These are phyloP conservation scores for Sarcophaga caerulescens DNA, from an alignment of 2,888 invertebrate genomes.

Conservation along the genomic window DNA sequence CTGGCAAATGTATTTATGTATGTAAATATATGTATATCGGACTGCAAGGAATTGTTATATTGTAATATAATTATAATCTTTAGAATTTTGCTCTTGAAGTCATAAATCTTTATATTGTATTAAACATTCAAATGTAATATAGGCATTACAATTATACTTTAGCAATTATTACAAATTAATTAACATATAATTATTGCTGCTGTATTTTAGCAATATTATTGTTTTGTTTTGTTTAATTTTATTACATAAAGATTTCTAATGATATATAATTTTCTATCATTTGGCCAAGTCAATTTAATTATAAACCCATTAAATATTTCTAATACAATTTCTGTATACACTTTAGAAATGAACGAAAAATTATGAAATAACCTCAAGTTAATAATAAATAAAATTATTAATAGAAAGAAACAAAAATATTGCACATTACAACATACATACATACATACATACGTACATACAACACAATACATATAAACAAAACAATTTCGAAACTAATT, in stretches of 20 bases:
- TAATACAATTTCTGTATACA: too few species aligned
- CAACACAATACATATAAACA: too few species aligned
- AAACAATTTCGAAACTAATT: too few species aligned
- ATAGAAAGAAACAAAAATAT: too few species aligned
- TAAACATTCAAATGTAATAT: constrained; percentile 24
- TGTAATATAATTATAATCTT: constrained; percentile 41
- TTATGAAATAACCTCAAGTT: too few species aligned
- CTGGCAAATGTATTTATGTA: background rate
- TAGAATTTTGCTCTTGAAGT: constrained; percentile 31
- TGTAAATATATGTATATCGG: background rate
- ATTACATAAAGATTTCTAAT: background rate
- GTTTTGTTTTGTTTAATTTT: constrained; percentile 12
- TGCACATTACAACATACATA: too few species aligned
- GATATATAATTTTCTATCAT: background rate
- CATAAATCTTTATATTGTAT: constrained; percentile 53
- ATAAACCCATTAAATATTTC: constrained; percentile 34
- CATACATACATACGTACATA: too few species aligned
- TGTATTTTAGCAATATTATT: constrained; percentile 29
- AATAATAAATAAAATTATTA: too few species aligned
- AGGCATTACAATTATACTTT: constrained; percentile 48
- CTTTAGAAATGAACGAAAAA: too few species aligned
- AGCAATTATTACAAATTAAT: constrained; percentile 63
- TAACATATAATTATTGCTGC: constrained; percentile 47
- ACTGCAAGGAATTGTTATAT: constrained; percentile 12
- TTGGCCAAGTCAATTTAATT: constrained; percentile 44